A percentile compares a stretch with the other conserved stretches of the same genome.
Conservation (phyloP, 1,140 invertebrate species). For the Propsilocerus akamusi region DNA sequence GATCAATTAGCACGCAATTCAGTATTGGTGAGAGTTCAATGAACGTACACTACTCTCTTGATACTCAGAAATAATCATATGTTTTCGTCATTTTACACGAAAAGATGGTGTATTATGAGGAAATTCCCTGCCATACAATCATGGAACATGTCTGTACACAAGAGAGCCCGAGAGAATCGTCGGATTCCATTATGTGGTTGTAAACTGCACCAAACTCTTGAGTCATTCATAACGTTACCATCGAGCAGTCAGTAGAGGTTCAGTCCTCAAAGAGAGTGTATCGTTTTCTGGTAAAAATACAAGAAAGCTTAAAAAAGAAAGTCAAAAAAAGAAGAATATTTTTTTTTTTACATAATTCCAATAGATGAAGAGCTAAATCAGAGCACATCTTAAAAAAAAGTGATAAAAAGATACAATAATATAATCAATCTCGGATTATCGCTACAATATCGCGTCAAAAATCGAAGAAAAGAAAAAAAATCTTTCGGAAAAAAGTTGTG, state of each 20-base stretch:
- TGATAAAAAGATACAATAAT: background rate
- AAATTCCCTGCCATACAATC: background rate
- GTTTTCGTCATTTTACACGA: background rate
- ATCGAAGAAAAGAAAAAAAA: background rate
- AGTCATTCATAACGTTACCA: background rate
- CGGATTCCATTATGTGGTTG: too few species aligned
- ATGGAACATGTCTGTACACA: background rate
- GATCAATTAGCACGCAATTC: background rate
- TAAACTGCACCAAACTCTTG: background rate
- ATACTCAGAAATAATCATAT: background rate
- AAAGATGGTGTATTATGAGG: background rate
- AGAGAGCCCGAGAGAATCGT: background rate
- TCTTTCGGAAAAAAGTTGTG: background rate
- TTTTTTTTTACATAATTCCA: background rate
- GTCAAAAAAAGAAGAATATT: background rate
- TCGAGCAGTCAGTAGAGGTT: constrained; percentile 3
- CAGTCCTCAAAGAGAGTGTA: constrained; percentile 1
- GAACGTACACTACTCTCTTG: background rate
- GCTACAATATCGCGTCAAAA: too few species aligned
- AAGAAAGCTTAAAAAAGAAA: background rate
- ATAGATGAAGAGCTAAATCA: background rate
- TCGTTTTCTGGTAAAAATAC: constrained; percentile 1
- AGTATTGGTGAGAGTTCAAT: constrained; percentile 2
- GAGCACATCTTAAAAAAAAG: background rate
- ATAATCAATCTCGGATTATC: too few species aligned